Evolutionary conservation across 2,888 invertebrate species (phyloP).

Genomic region (Trachelus iudaicus): DNA sequence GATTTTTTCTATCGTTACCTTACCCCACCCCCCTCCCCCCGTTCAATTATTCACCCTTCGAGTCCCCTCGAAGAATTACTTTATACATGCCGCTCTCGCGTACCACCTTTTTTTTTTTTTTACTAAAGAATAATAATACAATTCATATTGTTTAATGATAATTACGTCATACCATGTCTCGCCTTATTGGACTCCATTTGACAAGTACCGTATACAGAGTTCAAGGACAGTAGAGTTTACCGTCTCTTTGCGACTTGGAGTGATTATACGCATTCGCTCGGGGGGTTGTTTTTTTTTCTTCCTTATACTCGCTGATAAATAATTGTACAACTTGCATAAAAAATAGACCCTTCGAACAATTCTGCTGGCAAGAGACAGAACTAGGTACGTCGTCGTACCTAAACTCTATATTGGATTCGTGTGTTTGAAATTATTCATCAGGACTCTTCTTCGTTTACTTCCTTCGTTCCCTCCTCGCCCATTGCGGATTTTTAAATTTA

Average conservation of each 20-base stretch:
- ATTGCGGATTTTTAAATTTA: background rate
- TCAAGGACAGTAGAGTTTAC: background rate
- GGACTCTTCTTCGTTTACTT: background rate
- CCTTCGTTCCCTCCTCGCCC: too few species aligned
- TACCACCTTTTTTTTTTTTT: background rate
- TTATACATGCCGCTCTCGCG: conserved; percentile 20
- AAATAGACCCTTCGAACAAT: conserved; percentile 32
- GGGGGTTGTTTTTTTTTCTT: background rate
- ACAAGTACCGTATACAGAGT: background rate
- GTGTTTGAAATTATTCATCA: conserved; percentile 15
- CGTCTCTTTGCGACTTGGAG: background rate
- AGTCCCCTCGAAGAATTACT: conserved; percentile 28
- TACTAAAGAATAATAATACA: background rate
- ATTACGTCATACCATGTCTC: background rate
- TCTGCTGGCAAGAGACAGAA: conserved; percentile 31
- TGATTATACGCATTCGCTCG: background rate
- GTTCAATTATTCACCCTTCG: background rate
- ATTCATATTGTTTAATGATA: background rate
- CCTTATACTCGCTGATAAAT: conserved; percentile 16
- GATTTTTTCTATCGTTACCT: conserved; percentile 18
- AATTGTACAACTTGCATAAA: conserved; percentile 19
- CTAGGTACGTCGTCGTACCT: conserved; percentile 23
- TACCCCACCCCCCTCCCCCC: conserved; percentile 11
- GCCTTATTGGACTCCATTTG: background rate
- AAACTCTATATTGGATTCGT: conserved; percentile 9